Evolutionary conservation across 2,888 invertebrate species (phyloP).

Genomic region (Drosophila heteroneura): DNA sequence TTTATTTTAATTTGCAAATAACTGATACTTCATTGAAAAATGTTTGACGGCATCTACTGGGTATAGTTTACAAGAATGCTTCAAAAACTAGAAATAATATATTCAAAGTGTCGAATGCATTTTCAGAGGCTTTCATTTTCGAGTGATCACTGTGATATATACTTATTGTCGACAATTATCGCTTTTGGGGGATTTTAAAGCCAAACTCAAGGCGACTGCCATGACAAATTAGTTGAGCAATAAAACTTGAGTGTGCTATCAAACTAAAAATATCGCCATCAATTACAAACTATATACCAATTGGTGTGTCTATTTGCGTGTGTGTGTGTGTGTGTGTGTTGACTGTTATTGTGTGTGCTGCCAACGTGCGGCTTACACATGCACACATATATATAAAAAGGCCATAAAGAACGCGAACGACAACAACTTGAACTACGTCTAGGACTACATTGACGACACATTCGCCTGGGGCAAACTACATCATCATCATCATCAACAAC

Average conservation of each 20-base stretch:
- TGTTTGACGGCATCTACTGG: neutral
- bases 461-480: conserved; percentile 50
- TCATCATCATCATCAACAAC: conserved; percentile 36
- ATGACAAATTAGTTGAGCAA: conserved; percentile 83
- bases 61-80: neutral
- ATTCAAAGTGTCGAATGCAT: neutral
- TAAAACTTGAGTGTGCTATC: conserved; percentile 78
- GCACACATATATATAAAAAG: conserved; percentile 51
- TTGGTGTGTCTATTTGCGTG: conserved; percentile 23
- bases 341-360: conserved; percentile 32
- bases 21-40: neutral
- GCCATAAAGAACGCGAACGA: conserved; percentile 74
- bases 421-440: conserved; percentile 59
- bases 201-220: conserved; percentile 30
- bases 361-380: conserved; percentile 48
- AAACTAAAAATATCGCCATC: conserved; percentile 63
- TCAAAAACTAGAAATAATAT: neutral
- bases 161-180: conserved; percentile 47
- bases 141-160: neutral
- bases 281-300: conserved; percentile 51
- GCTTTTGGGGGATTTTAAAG: conserved; percentile 24
- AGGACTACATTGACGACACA: conserved; percentile 54
- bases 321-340: conserved; percentile 20
- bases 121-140: too few relatives aligned
- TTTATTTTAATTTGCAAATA: neutral